Conservation (phyloP, 1,140 invertebrate species). For the Asbolus verrucosus region DNA sequence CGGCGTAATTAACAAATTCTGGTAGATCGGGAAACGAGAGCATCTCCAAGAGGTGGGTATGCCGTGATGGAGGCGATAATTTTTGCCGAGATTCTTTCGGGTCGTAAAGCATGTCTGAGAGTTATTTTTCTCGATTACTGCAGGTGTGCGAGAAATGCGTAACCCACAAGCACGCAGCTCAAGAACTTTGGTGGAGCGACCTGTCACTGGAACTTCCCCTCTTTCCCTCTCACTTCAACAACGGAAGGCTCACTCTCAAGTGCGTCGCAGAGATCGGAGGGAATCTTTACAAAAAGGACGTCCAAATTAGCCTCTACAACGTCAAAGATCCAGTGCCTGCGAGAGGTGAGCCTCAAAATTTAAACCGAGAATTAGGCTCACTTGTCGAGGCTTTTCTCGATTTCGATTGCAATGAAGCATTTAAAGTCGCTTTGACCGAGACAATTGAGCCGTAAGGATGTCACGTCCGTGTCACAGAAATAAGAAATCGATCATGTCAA, state of each 20-base stretch:
- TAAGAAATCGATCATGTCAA: no score
- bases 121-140: constrained; percentile 49
- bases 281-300: constrained; percentile 69
- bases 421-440: no score
- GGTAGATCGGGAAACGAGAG: no score
- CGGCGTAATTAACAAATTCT: constrained; percentile 28
- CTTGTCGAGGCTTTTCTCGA: no score
- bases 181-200: constrained; percentile 62
- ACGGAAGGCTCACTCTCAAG: constrained; percentile 66
- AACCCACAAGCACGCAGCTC: constrained; percentile 51
- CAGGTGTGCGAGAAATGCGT: constrained; percentile 65
- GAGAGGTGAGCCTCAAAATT: constrained; percentile 66
- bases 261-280: constrained; percentile 70
- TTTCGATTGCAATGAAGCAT: no score
- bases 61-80: not conserved
- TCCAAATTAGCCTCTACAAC: constrained; percentile 68
- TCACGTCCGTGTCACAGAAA: constrained; percentile 7
- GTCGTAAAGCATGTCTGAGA: constrained; percentile 1
- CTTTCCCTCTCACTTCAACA: constrained; percentile 62
- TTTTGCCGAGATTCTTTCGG: not conserved
- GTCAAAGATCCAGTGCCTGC: constrained; percentile 71
- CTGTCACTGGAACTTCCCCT: constrained; percentile 61
- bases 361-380: not conserved
- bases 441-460: no score
- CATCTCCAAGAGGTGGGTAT: no score